Evolutionary conservation across 2,797 vertebrate species (phyloP).

Genomic region (Potorous gilbertii): DNA sequence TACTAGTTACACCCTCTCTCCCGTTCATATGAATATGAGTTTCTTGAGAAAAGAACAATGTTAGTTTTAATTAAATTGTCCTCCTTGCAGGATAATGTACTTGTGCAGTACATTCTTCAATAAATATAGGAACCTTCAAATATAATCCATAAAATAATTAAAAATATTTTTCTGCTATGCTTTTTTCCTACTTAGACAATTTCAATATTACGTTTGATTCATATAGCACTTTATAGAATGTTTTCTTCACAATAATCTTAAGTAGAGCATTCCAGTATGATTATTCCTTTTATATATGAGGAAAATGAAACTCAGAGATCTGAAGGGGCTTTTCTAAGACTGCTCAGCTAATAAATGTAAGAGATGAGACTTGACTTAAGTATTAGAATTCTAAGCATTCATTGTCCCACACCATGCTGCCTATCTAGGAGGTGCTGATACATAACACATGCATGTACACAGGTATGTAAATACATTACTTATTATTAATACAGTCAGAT

Average conservation of each 20-base stretch:
- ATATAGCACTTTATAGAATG: background rate
- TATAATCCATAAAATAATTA: background rate
- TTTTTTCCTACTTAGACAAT: background rate
- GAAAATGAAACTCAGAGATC: background rate
- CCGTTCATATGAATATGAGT: conserved; percentile 39
- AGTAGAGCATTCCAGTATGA: background rate
- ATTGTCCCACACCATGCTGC: background rate
- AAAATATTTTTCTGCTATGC: background rate
- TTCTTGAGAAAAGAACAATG: conserved; percentile 1
- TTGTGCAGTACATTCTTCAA: background rate
- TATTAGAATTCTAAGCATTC: background rate
- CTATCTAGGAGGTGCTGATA: background rate
- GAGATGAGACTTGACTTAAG: background rate
- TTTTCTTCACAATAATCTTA: background rate
- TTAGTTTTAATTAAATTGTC: background rate
- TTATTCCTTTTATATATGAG: background rate
- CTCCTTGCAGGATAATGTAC: background rate
- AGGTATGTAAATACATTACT: background rate
- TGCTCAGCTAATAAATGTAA: background rate
- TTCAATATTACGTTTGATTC: background rate
- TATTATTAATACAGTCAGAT: background rate
- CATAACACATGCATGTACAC: background rate
- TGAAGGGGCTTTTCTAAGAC: background rate
- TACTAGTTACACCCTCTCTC: background rate
- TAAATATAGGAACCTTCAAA: background rate